Conservation (phyloP, 2,888 invertebrate genomes). For the Lepidochitona cinerea region DNA sequence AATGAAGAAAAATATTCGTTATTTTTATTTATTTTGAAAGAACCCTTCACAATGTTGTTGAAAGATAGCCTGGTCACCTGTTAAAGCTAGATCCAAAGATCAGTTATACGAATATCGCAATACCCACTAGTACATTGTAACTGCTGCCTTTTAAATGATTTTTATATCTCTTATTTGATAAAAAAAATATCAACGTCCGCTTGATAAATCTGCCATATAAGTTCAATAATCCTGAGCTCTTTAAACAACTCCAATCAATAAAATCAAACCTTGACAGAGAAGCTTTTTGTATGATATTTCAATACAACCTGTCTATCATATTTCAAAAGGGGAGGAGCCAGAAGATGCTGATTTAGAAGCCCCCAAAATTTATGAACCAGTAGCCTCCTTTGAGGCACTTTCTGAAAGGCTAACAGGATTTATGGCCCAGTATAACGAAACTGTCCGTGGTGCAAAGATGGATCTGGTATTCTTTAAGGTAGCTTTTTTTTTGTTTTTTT, state of each 20-base stretch:
- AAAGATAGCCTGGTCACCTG: too few species aligned
- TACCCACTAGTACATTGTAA: too few species aligned
- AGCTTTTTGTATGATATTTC: neutral
- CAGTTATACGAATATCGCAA: too few species aligned
- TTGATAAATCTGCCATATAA: too few species aligned
- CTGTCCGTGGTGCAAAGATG: conserved; percentile 69
- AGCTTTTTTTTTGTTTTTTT: too few species aligned
- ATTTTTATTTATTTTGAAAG: too few species aligned
- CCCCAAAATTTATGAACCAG: conserved; percentile 95
- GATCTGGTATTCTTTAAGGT: conserved; percentile 72
- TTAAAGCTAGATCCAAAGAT: too few species aligned
- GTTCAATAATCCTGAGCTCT: neutral
- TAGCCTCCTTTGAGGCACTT: conserved; percentile 80
- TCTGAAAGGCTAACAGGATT: conserved; percentile 70
- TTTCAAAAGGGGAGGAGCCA: conserved; percentile 85
- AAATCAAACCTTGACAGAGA: neutral
- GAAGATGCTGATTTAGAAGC: conserved; percentile 95
- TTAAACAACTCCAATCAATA: neutral
- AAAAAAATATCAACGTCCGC: too few species aligned
- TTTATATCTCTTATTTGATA: too few species aligned
- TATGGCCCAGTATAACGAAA: conserved; percentile 70
- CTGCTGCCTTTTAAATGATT: too few species aligned
- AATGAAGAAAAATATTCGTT: too few species aligned
- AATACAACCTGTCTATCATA: neutral
- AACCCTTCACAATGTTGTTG: too few species aligned